Evolutionary conservation across 2,113 vertebrate genomes (phyloP).

Genomic region (Notarius lentiginosus): DNA sequence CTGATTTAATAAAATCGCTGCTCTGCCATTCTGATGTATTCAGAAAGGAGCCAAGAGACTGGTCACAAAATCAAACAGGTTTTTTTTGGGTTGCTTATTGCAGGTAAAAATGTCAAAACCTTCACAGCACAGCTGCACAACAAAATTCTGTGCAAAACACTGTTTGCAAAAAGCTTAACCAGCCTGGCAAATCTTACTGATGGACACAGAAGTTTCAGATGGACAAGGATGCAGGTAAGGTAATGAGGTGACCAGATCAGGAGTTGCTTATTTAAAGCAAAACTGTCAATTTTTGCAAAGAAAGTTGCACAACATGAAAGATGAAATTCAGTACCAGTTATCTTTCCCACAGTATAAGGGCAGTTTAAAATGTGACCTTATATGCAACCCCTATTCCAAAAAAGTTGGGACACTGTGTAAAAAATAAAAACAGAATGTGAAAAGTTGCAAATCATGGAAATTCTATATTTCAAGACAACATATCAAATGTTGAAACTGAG

Average conservation of each 20-base stretch:
- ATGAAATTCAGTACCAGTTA: no score
- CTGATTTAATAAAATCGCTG: constrained; percentile 46
- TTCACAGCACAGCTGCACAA: background rate
- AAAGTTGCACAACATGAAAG: no score
- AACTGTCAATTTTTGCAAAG: background rate
- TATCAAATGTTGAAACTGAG: no score
- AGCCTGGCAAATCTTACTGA: background rate
- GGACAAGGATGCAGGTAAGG: background rate
- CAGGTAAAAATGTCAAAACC: background rate
- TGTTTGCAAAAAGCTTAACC: background rate
- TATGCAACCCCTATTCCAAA: no score
- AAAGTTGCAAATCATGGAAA: no score
- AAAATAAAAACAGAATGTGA: no score
- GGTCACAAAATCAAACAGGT: background rate
- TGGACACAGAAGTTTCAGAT: background rate
- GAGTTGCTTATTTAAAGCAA: background rate
- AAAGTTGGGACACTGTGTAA: no score
- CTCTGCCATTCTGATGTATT: background rate
- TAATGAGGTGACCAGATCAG: background rate
- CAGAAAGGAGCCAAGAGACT: background rate
- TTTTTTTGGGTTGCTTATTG: background rate
- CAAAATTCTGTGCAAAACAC: background rate
- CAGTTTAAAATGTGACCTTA: no score
- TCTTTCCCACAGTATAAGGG: no score
- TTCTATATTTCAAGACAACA: no score